Percentiles rank a stretch among this genome's conserved stretches.
Conservation (phyloP, 2,888 invertebrate genomes). For the Willowsia nigromaculata region DNA sequence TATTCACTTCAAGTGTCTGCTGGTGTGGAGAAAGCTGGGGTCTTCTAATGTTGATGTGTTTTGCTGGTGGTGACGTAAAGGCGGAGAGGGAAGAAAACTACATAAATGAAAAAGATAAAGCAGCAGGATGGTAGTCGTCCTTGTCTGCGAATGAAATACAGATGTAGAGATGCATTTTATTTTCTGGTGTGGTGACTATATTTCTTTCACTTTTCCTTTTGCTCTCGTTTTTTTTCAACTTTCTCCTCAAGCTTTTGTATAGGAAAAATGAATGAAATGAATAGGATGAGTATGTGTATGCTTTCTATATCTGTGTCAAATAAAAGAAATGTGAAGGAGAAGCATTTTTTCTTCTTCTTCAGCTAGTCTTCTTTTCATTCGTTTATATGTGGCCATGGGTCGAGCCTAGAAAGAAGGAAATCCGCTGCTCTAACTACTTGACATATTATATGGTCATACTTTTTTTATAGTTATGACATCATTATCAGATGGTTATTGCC, state of each 20-base stretch:
- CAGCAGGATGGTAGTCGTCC: conserved; percentile 22
- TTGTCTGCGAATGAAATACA: conserved; percentile 38
- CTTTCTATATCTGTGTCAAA: neutral
- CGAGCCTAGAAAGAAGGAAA: conserved; percentile 19
- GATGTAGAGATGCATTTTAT: conserved; percentile 37
- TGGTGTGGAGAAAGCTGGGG: neutral
- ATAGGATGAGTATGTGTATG: neutral
- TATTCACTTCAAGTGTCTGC: neutral
- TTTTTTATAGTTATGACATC: conserved; percentile 64
- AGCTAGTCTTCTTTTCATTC: neutral
- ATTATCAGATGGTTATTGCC: conserved; percentile 62
- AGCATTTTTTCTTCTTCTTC: conserved; percentile 11
- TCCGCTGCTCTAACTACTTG: conserved; percentile 51
- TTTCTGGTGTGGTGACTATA: neutral
- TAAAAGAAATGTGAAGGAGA: conserved; percentile 37
- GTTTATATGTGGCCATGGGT: too few species aligned
- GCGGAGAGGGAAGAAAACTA: conserved; percentile 21
- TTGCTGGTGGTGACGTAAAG: conserved; percentile 55
- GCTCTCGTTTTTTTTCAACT: neutral
- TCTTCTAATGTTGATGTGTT: neutral
- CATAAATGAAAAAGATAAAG: conserved; percentile 24
- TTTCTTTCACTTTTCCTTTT: neutral
- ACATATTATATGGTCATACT: conserved; percentile 52
- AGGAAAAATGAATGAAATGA: conserved; percentile 33
- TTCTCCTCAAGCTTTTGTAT: neutral